phyloP scores from a whole-genome alignment of 1,140 invertebrate genomes.

The Drosophila bocqueti region DNA sequence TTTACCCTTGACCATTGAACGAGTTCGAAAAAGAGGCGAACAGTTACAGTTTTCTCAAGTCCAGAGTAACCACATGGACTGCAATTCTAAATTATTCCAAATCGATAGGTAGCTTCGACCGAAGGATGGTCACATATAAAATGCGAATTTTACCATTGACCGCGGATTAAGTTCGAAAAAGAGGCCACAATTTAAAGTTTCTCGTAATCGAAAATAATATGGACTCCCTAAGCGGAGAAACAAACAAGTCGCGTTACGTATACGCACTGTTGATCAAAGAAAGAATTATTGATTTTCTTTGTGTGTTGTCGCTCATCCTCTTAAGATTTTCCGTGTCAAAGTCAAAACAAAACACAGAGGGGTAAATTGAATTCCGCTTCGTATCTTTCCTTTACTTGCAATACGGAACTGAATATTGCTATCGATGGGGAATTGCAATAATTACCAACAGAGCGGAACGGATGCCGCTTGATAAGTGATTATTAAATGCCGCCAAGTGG shows the following conservation, averaged over 20 bases:
- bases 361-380: slow-evolving; percentile 18
- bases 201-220: background rate
- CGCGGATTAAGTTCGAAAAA: background rate
- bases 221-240: background rate
- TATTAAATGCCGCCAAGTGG: slow-evolving; percentile 12
- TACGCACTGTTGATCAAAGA: slow-evolving; percentile 16
- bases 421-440: background rate
- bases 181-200: background rate
- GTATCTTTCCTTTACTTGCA: background rate
- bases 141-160: background rate
- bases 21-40: too few species aligned
- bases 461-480: slow-evolving; percentile 49
- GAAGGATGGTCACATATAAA: background rate
- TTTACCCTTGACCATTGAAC: too few species aligned
- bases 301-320: background rate
- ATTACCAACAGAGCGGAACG: slow-evolving; percentile 2
- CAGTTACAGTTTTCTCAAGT: too few species aligned
- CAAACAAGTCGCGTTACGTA: slow-evolving; percentile 22
- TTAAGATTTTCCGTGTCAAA: slow-evolving; percentile 41
- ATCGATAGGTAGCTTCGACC: too few species aligned
- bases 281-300: background rate
- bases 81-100: too few species aligned
- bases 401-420: slow-evolving; percentile 29
- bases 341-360: slow-evolving; percentile 21
- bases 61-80: too few species aligned